Evolutionary conservation across 2,113 vertebrate genomes (phyloP).

Genomic region (Lampris incognitus): DNA sequence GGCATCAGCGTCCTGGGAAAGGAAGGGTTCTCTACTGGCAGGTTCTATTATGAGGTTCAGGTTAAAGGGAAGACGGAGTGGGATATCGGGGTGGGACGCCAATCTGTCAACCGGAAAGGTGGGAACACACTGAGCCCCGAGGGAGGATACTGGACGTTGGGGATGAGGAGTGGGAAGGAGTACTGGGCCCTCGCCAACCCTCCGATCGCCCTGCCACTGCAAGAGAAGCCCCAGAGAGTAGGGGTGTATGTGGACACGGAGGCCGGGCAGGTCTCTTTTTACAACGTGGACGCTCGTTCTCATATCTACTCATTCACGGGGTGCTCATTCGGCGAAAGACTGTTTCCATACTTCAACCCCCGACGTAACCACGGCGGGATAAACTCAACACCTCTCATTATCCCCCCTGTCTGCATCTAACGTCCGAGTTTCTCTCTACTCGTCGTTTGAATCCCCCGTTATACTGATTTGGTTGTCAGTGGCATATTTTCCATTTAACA

Average conservation of each 20-base stretch:
- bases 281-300: conserved; percentile 71
- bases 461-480: not conserved
- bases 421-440: not conserved
- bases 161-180: conserved; percentile 56
- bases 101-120: conserved; percentile 74
- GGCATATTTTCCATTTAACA: not conserved
- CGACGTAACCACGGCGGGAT: conserved; percentile 55
- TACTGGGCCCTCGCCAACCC: conserved; percentile 70
- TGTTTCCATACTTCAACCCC: conserved; percentile 85
- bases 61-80: conserved; percentile 77
- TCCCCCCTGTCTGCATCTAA: conserved; percentile 49
- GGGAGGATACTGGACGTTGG: conserved; percentile 76
- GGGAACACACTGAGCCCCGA: conserved; percentile 67
- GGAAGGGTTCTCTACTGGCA: conserved; percentile 67
- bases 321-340: conserved; percentile 79
- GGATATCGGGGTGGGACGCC: conserved; percentile 75
- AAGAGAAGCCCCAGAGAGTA: conserved; percentile 76
- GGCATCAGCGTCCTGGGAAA: conserved; percentile 73
- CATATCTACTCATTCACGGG: conserved; percentile 87
- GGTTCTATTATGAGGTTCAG: conserved; percentile 78
- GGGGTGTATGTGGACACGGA: conserved; percentile 87
- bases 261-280: conserved; percentile 86
- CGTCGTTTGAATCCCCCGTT: not conserved
- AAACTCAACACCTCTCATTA: conserved; percentile 73
- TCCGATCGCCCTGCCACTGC: conserved; percentile 67